Conservation (phyloP, 2,113 vertebrate genomes). For the Scortum barcoo region DNA sequence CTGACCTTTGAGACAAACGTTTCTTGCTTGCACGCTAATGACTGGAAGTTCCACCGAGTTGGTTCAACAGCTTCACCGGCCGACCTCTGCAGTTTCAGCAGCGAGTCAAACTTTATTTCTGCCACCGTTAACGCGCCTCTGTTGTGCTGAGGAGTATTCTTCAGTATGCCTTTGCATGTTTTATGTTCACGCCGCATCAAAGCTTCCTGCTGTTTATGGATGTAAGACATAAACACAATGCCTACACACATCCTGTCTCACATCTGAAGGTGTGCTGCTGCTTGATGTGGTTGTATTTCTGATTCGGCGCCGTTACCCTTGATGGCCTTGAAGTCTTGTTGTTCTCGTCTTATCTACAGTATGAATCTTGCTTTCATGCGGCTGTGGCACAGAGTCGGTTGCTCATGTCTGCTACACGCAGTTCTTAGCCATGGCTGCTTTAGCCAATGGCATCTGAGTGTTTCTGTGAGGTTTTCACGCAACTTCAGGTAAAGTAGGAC, state of each 20-base stretch:
- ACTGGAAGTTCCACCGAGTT: slow-evolving; percentile 20
- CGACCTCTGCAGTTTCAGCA: not conserved
- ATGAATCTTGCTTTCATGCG: not conserved
- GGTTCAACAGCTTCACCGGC: not conserved
- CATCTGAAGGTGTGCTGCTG: not conserved
- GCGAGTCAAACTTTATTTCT: not conserved
- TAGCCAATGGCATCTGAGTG: not conserved
- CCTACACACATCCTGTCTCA: too few species aligned
- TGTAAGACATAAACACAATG: not conserved
- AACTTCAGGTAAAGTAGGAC: not conserved
- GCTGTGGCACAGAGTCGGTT: not conserved
- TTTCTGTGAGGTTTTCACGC: not conserved
- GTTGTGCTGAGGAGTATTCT: not conserved
- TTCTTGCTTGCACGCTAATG: slow-evolving; percentile 21
- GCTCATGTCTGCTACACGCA: not conserved
- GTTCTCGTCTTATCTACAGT: too few species aligned
- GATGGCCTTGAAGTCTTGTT: not conserved
- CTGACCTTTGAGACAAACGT: slow-evolving; percentile 42
- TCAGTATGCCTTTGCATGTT: not conserved
- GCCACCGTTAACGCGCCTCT: not conserved
- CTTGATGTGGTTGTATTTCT: not conserved
- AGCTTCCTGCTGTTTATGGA: not conserved
- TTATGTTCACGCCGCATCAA: not conserved
- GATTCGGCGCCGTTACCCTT: not conserved
- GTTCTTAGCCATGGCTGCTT: not conserved